These are phyloP conservation scores for Tipula lateralis DNA, from an alignment of 2,888 invertebrate genomes.

Conservation along the genomic window DNA sequence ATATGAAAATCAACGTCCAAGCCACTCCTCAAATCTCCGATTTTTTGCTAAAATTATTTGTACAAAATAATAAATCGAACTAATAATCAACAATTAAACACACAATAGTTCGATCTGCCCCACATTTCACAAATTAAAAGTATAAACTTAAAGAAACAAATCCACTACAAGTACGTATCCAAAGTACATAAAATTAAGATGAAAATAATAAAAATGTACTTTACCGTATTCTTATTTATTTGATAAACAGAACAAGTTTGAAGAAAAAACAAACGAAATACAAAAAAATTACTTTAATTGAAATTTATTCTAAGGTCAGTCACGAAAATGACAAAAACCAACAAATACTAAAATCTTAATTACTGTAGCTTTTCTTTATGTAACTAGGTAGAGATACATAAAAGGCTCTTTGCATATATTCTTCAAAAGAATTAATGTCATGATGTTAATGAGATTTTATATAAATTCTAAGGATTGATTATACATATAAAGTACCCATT, in stretches of 20 bases:
- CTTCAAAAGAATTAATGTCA: background rate
- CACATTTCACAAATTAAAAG: background rate
- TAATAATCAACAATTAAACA: background rate
- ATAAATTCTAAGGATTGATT: background rate
- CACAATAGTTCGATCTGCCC: background rate
- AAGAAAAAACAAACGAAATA: background rate
- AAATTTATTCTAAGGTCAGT: constrained; percentile 24
- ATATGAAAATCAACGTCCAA: background rate
- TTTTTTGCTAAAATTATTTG: background rate
- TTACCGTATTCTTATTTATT: background rate
- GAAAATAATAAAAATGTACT: background rate
- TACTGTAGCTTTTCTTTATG: background rate
- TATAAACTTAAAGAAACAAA: background rate
- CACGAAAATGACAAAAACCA: background rate
- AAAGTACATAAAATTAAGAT: background rate
- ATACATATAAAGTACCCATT: background rate
- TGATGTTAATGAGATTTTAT: background rate
- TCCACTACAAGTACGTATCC: background rate
- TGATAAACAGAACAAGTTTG: background rate
- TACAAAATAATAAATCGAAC: background rate
- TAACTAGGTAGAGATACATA: background rate
- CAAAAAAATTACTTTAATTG: background rate
- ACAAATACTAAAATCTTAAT: constrained; percentile 5
- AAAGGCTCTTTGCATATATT: background rate
- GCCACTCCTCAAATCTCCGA: background rate